Evolutionary conservation across 1,140 invertebrate genomes (phyloP).

Genomic region (Notospermus geniculatus): DNA sequence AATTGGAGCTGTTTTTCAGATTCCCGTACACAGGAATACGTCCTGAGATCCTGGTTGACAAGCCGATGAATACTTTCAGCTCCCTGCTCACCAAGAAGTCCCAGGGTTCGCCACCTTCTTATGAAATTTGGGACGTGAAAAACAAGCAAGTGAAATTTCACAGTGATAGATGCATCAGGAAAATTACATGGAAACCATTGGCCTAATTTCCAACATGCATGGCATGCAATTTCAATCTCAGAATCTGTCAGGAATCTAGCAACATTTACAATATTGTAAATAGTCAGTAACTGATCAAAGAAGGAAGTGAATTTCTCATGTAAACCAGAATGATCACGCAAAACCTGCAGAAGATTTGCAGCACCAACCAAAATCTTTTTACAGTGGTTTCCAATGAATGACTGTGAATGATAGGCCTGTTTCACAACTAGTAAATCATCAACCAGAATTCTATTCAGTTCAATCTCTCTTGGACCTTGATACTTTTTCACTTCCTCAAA

Average conservation of each 20-base stretch:
- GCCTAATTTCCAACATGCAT: not conserved
- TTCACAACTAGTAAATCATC: not conserved
- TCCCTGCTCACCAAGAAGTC: not conserved
- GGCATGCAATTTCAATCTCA: not conserved
- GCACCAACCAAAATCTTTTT: not conserved
- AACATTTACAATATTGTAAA: too few species aligned
- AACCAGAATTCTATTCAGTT: not conserved
- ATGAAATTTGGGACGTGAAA: not conserved
- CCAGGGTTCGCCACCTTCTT: not conserved
- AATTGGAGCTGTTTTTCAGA: too few species aligned
- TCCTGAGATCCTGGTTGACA: too few species aligned
- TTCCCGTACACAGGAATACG: too few species aligned
- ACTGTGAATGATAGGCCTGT: not conserved
- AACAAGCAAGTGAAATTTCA: conserved; percentile 4
- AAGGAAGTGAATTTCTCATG: not conserved
- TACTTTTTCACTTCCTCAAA: not conserved
- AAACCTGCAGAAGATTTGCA: not conserved
- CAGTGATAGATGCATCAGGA: not conserved
- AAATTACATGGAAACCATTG: not conserved
- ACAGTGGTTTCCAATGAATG: conserved; percentile 2
- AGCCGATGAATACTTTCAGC: not conserved
- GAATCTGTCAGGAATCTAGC: not conserved
- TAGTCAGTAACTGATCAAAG: too few species aligned
- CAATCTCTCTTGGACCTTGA: not conserved
- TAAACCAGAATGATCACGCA: not conserved